These are phyloP conservation scores for Cheiracanthium punctorium DNA, from an alignment of 2,888 invertebrate genomes.

Conservation along the genomic window DNA sequence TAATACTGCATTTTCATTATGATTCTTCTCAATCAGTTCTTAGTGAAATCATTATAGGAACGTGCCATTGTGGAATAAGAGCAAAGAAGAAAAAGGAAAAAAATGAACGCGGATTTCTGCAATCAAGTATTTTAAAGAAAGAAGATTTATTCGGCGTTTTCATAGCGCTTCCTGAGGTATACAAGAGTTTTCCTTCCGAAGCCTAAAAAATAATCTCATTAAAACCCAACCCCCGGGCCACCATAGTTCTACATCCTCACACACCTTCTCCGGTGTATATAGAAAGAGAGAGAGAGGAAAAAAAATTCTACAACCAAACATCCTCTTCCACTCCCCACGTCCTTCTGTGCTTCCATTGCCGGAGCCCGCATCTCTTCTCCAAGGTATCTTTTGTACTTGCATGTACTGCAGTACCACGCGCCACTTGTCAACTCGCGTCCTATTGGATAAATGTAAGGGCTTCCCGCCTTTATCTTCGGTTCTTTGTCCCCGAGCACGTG, in stretches of 20 bases:
- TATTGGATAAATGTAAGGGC: slow-evolving; percentile 41
- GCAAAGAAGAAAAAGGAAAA: too few species aligned
- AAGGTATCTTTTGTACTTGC: slow-evolving; percentile 46
- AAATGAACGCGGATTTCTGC: not conserved
- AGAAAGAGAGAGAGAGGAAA: not conserved
- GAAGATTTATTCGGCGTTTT: slow-evolving; percentile 1
- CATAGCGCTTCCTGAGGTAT: not conserved
- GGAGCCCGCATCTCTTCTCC: slow-evolving; percentile 17
- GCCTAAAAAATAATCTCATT: slow-evolving; percentile 17
- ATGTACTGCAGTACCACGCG: slow-evolving; percentile 50
- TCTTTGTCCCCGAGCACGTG: slow-evolving; percentile 54
- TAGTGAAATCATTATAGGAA: too few species aligned
- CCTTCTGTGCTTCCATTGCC: not conserved
- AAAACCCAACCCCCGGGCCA: slow-evolving; percentile 6
- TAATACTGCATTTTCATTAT: too few species aligned
- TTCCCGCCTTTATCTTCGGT: slow-evolving; percentile 46
- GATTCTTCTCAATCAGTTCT: too few species aligned
- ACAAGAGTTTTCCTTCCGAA: slow-evolving; percentile 1
- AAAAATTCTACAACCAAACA: slow-evolving; percentile 19
- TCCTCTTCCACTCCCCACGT: slow-evolving; percentile 16
- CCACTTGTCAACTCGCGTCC: slow-evolving; percentile 59
- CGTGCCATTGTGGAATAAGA: too few species aligned
- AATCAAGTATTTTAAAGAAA: not conserved
- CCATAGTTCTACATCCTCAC: slow-evolving; percentile 8
- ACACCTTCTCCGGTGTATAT: slow-evolving; percentile 7